These are phyloP conservation scores for Prosopocoilus inquinatus DNA, from an alignment of 2,888 invertebrate species.

Conservation along the genomic window DNA sequence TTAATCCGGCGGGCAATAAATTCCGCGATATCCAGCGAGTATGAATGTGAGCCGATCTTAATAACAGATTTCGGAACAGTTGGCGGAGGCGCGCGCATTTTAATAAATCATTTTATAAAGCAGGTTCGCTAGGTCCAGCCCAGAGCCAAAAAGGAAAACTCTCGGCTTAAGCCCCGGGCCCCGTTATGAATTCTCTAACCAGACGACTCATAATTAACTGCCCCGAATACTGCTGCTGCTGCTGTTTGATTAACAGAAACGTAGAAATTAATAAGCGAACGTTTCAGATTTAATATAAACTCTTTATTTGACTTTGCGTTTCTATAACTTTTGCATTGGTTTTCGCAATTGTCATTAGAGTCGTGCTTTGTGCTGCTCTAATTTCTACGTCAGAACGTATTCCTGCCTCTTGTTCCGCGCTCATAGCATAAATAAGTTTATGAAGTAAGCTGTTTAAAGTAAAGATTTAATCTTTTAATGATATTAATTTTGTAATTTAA, in stretches of 20 bases:
- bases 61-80: constrained; percentile 23
- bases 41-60: constrained; percentile 7
- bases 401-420: no score
- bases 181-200: constrained; percentile 34
- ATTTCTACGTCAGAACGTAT: no score
- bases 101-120: constrained; percentile 22
- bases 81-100: constrained; percentile 23
- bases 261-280: constrained; percentile 44
- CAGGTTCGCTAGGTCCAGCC: constrained; percentile 20
- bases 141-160: constrained; percentile 22
- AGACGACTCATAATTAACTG: constrained; percentile 44
- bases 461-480: no score
- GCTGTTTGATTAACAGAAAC: constrained; percentile 43
- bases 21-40: neutral
- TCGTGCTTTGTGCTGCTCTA: no score
- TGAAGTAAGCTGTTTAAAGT: no score
- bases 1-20: no score
- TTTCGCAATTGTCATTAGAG: constrained; percentile 36
- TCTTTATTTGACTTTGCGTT: constrained; percentile 40
- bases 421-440: no score
- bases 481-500: no score
- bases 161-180: constrained; percentile 20
- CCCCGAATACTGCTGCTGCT: constrained; percentile 31
- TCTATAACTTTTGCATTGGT: constrained; percentile 34
- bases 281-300: constrained; percentile 40